phyloP scores from a whole-genome alignment of 2,113 vertebrate species.

The Ptychochromis oligacanthus region DNA sequence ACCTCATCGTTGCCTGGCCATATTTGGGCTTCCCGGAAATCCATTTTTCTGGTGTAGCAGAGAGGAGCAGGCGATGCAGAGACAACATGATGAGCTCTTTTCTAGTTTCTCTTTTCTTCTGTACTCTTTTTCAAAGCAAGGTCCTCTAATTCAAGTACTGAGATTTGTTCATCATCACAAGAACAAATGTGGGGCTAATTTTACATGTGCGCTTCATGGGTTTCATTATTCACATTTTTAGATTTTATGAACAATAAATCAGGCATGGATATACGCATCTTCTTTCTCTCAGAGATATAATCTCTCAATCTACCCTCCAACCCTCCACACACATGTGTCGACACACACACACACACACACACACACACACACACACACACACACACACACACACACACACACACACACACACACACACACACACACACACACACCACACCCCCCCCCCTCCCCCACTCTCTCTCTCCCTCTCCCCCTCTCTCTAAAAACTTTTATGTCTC shows the following conservation, averaged over 20 bases:
- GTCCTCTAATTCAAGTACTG: not conserved
- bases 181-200: slow-evolving; percentile 10
- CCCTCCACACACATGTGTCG: too few relatives aligned
- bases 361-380: not conserved
- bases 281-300: not conserved
- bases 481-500: too few relatives aligned
- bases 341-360: not conserved
- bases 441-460: too few relatives aligned
- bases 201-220: not conserved
- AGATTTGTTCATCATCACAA: slow-evolving; percentile 12
- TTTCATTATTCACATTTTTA: not conserved
- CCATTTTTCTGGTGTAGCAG: slow-evolving; percentile 52
- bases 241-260: not conserved
- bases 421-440: not conserved
- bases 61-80: slow-evolving; percentile 49
- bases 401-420: not conserved
- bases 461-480: too few relatives aligned
- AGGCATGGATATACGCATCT: not conserved
- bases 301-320: not conserved
- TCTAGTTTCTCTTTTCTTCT: slow-evolving; percentile 34
- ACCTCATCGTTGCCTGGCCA: slow-evolving; percentile 72
- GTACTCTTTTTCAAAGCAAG: slow-evolving; percentile 16
- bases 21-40: slow-evolving; percentile 78
- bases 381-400: not conserved
- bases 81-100: slow-evolving; percentile 47